Base-by-base conservation (phyloP, 2,888 invertebrate genomes). In the Odontocolon sp. region DNA sequence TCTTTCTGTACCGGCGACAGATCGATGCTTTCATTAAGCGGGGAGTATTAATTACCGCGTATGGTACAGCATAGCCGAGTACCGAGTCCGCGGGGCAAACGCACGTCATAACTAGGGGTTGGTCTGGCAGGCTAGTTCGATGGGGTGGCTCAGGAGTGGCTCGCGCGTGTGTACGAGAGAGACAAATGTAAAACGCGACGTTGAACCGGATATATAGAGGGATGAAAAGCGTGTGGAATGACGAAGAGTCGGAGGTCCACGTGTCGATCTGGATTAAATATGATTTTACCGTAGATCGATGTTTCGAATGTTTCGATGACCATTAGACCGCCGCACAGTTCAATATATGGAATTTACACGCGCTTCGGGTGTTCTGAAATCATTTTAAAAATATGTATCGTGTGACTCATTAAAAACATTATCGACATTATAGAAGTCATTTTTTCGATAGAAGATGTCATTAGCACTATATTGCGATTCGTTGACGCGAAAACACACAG, bases 1-100 rank as follows among this genome's bases (percentile, higher is more conserved):
- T 31, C 40, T 52, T 52, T 40, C 38, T n/a, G 36, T 26, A 23
- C 5, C 5, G 1, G 28, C n/a, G 54, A 61, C 36, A 68, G 85
- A 84, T 84, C 80, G 81, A 80, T 71, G 80, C 79, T 81, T 83
- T 83, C 81, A 83, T 85, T 82, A 82, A 80, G 82, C 77, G 68
- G 57, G 54, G 77, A 68, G 75, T 75, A 80, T 80, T 77, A 80
- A 80, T 80, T 79, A 77, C 64, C 71, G 69, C 67, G 67, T 61
- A 73, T 56, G 56, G 47, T 45, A 63, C 36, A 36, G 16, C 61
- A 26, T 36, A 26, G n/a, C n/a, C 14, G 23, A 8, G 21, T 16
- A 21, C 16, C n/a, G 59, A 3, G 1, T 21, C 18, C 16, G 16
- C 26, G n/a, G n/a, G n/a, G n/a, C n/a, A n/a, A n/a, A n/a, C n/a